Percentiles rank a stretch among this genome's conserved stretches.
These are phyloP conservation scores for Onchidella celtica DNA, from an alignment of 2,888 invertebrate genomes.

Conservation along the genomic window DNA sequence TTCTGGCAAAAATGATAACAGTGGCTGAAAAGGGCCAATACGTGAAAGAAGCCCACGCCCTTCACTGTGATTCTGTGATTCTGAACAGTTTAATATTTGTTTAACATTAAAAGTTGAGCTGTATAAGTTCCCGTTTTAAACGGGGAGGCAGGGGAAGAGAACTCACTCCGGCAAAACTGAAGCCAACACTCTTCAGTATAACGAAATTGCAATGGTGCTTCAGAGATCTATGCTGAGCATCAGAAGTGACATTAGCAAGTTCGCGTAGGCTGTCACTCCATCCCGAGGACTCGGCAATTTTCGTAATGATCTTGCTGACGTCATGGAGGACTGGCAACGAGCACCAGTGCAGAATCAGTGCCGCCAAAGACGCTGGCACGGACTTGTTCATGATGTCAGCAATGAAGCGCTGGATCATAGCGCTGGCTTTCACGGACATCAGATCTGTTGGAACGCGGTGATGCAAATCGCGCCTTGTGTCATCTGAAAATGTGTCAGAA, in stretches of 20 bases:
- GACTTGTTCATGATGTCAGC: slow-evolving; percentile 31
- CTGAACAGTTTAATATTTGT: no score
- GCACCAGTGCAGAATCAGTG: slow-evolving; percentile 29
- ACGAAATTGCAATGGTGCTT: slow-evolving; percentile 11
- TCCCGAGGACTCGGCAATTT: slow-evolving; percentile 3
- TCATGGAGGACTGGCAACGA: neutral
- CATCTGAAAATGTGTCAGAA: neutral
- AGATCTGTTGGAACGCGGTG: neutral
- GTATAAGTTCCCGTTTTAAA: slow-evolving; percentile 21
- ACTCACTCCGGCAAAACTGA: neutral
- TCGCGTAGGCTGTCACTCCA: neutral
- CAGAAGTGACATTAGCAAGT: neutral
- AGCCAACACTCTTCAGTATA: neutral
- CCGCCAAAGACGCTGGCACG: neutral
- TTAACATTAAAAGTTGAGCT: neutral
- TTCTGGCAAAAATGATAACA: no score
- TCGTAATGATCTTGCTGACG: neutral
- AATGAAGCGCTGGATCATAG: slow-evolving; percentile 19
- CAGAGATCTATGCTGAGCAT: slow-evolving; percentile 20
- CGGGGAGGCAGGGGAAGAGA: slow-evolving; percentile 32
- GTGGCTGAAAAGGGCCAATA: neutral
- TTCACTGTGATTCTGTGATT: no score
- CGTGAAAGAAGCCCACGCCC: no score
- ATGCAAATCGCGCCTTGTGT: no score
- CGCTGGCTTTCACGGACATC: neutral